Base-by-base conservation (phyloP, 2,888 invertebrate species). In the Lingula anatina region DNA sequence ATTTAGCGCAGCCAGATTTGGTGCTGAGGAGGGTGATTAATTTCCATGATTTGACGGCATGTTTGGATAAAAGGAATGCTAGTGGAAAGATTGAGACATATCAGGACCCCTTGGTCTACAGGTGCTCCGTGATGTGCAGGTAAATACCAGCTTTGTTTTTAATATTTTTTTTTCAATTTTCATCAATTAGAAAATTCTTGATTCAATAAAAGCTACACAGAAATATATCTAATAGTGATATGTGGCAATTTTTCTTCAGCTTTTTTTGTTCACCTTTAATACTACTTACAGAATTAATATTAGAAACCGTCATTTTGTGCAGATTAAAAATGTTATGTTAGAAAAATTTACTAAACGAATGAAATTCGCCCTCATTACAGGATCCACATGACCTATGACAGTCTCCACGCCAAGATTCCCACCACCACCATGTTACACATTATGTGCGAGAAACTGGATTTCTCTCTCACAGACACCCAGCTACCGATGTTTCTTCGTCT, bases 1-100 rank as follows among this genome's bases (percentile, higher is more conserved):
- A 80, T 57, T 57, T 74, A 18, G 50, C 66, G 28, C 61, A 67
- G 20, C 67, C 71, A 31, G 73, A 76, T 42, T 61, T 73, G 38
- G 61, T 64, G 4, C 58, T 76, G 2, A 54, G 74, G 5, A 59
- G 68, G 47, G 78, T 91, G 28, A 83, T 93, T 23, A 84, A 84
- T 9, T 80, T 95, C 27, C 88, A 89, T 49, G 94, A 95, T 75
- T 79, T 95, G 44, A 95, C 95, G 0, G 82, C 95, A 25, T 95
- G 96, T 70, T 80, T 96, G 56, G 95, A 96, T 73, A 88, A 72
- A 51, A 83, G 90, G 50, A 91, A 92, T 78, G 84, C 89, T 0
- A 89, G 90, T 35, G 95, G 95, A 1, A 90, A 91, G 78, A 94
- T 96, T 62, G 88, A 93, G 65, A 86, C 87, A 51, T 95, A 92